Conservation (phyloP, 2,113 vertebrate species). For the Catagonus wagneri region DNA sequence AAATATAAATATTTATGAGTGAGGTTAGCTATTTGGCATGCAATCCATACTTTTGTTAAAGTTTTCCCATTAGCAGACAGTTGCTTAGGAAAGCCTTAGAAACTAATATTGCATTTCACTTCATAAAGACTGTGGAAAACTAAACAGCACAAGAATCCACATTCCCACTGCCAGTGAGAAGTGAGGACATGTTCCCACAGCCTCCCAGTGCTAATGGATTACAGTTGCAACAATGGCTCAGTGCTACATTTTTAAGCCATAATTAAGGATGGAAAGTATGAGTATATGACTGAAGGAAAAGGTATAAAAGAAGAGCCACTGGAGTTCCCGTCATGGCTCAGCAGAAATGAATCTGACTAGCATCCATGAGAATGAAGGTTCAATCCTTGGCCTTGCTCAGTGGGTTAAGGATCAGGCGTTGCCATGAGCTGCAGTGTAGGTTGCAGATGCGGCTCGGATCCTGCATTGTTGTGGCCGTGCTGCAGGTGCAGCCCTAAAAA, state of each 20-base stretch:
- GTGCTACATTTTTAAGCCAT: neutral
- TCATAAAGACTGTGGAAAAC: constrained; percentile 67
- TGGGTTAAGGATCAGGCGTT: too few species aligned
- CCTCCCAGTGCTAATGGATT: constrained; percentile 53
- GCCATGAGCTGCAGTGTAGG: too few species aligned
- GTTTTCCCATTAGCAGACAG: constrained; percentile 79
- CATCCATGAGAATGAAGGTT: too few species aligned
- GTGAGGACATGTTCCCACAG: constrained; percentile 65
- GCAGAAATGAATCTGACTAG: too few species aligned
- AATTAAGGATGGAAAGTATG: constrained; percentile 11
- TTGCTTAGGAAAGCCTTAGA: constrained; percentile 79
- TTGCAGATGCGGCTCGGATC: too few species aligned
- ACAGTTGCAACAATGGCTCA: neutral
- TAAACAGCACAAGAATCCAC: constrained; percentile 48
- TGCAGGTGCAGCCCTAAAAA: too few species aligned
- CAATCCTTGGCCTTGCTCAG: too few species aligned
- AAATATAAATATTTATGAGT: constrained; percentile 81
- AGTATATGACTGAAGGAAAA: neutral
- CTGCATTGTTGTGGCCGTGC: too few species aligned
- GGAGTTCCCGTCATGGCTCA: too few species aligned
- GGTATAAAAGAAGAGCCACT: neutral
- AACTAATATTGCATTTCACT: constrained; percentile 65
- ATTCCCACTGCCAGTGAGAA: constrained; percentile 66
- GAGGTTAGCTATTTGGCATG: constrained; percentile 80
- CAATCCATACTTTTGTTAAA: constrained; percentile 72